phyloP scores from a whole-genome alignment of 2,888 invertebrate species.

The Mythimna vitellina region DNA sequence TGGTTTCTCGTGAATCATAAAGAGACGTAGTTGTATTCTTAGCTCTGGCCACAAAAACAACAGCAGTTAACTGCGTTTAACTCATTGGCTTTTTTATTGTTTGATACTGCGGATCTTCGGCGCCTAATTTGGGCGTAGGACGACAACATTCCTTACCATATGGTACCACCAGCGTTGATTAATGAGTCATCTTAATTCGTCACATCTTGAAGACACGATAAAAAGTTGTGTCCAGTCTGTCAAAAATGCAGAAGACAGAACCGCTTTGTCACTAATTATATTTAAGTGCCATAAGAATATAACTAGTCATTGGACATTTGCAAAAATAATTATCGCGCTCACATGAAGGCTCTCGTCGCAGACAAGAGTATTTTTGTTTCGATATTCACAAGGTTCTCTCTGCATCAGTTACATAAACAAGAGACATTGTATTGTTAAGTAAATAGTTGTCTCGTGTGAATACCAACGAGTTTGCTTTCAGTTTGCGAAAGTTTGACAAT shows the following conservation, averaged over 20 bases:
- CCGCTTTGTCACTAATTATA: constrained; percentile 32
- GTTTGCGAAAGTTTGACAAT: constrained; percentile 48
- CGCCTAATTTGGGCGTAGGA: constrained; percentile 53
- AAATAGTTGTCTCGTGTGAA: constrained; percentile 58
- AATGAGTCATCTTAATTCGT: constrained; percentile 52
- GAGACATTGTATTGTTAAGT: constrained; percentile 58
- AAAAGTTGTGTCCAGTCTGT: neutral
- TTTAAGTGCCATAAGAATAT: constrained; percentile 32
- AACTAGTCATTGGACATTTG: constrained; percentile 36
- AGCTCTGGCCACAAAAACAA: constrained; percentile 21
- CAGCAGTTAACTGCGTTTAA: constrained; percentile 10
- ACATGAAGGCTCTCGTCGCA: constrained; percentile 27
- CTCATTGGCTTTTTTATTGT: constrained; percentile 27
- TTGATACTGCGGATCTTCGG: constrained; percentile 26
- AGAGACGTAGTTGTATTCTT: constrained; percentile 20
- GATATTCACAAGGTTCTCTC: constrained; percentile 57
- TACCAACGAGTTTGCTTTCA: constrained; percentile 51
- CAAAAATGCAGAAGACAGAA: constrained; percentile 23
- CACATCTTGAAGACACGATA: constrained; percentile 16
- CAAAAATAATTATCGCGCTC: constrained; percentile 50
- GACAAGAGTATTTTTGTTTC: constrained; percentile 48
- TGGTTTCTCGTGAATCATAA: constrained; percentile 17
- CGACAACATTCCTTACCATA: constrained; percentile 48
- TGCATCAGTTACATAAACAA: constrained; percentile 63
- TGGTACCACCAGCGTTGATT: constrained; percentile 46